Conservation (phyloP, 1,140 invertebrate species). For the Drosophila funebris region DNA sequence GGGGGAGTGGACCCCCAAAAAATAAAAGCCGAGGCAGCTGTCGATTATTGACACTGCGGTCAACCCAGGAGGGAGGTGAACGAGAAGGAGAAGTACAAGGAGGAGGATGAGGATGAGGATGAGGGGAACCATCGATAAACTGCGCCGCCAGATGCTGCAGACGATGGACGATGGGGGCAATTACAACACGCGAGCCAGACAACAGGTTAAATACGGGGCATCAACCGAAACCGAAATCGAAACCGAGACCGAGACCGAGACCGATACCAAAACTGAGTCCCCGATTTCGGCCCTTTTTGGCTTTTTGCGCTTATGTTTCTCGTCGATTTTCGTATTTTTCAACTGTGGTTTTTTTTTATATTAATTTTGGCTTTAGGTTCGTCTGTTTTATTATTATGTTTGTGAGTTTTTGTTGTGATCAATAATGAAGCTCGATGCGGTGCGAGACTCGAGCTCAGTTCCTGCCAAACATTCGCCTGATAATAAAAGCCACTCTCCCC, state of each 20-base stretch:
- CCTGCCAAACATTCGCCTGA: neutral
- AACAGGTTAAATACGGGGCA: conserved; percentile 59
- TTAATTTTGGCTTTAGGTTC: too few relatives aligned
- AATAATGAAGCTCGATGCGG: conserved; percentile 66
- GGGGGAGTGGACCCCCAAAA: conserved; percentile 36
- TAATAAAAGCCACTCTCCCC: neutral
- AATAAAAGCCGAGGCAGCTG: conserved; percentile 73
- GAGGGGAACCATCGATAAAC: conserved; percentile 61
- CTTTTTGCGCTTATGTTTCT: conserved; percentile 70
- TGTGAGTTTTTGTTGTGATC: conserved; percentile 49
- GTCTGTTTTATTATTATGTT: conserved; percentile 25
- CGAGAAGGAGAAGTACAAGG: neutral
- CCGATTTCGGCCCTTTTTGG: conserved; percentile 40
- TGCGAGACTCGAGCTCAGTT: conserved; percentile 33
- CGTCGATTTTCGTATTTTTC: conserved; percentile 30
- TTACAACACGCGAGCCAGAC: conserved; percentile 77
- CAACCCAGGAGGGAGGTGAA: conserved; percentile 27
- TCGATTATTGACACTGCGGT: conserved; percentile 80
- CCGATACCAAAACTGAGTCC: conserved; percentile 34
- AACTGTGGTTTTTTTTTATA: conserved; percentile 36
- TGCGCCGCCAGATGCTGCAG: conserved; percentile 53
- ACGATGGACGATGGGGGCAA: conserved; percentile 62
- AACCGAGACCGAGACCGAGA: conserved; percentile 54
- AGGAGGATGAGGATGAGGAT: conserved; percentile 6
- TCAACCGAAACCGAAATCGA: conserved; percentile 37